Base-by-base conservation (phyloP, 2,888 invertebrate genomes). In the Drosophila planitibia region DNA sequence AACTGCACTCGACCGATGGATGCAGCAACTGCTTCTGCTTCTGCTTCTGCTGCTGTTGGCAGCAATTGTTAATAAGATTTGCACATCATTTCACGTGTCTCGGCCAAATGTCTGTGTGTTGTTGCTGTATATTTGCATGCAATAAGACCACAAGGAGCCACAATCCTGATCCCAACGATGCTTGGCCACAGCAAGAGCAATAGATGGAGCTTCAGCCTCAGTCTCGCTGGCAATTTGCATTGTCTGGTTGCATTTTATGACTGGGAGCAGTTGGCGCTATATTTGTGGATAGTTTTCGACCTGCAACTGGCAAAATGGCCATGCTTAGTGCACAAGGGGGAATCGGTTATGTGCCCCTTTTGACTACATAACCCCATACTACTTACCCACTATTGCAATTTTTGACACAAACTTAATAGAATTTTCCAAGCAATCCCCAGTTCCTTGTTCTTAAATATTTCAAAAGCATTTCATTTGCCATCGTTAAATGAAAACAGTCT, bases 21-120 rank as follows among this genome's bases (percentile, higher is more conserved):
- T 57, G 54, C 71, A 7, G 47, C 22, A 22, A 47, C 7, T 83
- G 83, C 61, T 83, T 55, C 64, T 85, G 39, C 39, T 19, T 72
- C 14, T 83, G 81, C 61, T 83, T 55, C 32, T 63, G 79, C 68
- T 84, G 88, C 70, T 83, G 52, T 62, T 86, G 88, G 85, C 90
- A 90, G 81, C 88, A 83, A 90, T 90, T 86, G 86, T 90, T 86
- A 86, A 86, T 86, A 86, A 90, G 86, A 86, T 86, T 86, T 86
- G 90, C 86, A 86, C 88, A 88, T 90, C 88, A 86, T 86, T 86
- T 86, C 85, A 90, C 81, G 85, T 88, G 88, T 89, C 85, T 74
- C 77, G 76, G 39, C 79, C 86, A 83, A 89, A 70, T 72, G 84
- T 68, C 83, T 81, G 52, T 28, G 47, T 52, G 53, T 22, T 22